phyloP scores from a whole-genome alignment of 2,113 vertebrate genomes.

The Bettongia penicillata region DNA sequence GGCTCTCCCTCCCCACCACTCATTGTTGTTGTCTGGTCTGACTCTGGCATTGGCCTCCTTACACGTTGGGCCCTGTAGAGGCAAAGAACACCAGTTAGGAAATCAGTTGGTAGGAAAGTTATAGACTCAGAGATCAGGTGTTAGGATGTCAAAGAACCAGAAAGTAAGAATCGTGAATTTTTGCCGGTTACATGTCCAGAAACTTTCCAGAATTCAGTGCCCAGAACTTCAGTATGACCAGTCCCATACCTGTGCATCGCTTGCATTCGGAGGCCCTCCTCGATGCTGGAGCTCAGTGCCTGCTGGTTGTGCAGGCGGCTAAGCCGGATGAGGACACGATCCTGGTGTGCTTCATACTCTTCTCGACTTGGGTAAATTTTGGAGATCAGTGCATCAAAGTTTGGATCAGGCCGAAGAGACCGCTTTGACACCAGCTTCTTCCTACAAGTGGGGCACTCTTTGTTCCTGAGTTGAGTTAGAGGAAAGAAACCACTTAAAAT shows the following conservation, averaged over 20 bases:
- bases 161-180: background rate
- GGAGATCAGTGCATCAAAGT: slow-evolving; percentile 93
- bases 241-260: slow-evolving; percentile 89
- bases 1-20: slow-evolving; percentile 90
- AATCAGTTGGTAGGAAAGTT: background rate
- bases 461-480: slow-evolving; percentile 85
- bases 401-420: slow-evolving; percentile 91
- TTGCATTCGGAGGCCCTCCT: slow-evolving; percentile 93
- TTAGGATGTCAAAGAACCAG: slow-evolving; percentile 10
- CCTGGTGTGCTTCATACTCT: slow-evolving; percentile 95
- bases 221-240: background rate
- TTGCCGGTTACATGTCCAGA: background rate
- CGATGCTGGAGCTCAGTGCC: slow-evolving; percentile 93
- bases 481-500: background rate
- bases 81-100: slow-evolving; percentile 44
- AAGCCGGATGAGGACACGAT: slow-evolving; percentile 90
- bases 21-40: slow-evolving; percentile 91
- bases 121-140: background rate
- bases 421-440: slow-evolving; percentile 95
- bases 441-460: slow-evolving; percentile 93
- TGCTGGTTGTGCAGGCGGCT: slow-evolving; percentile 93
- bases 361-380: slow-evolving; percentile 95
- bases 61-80: slow-evolving; percentile 89
- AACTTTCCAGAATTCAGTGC: slow-evolving; percentile 1
- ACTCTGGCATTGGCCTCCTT: slow-evolving; percentile 87